Evolutionary conservation across 1,140 invertebrate genomes (phyloP).

Genomic region (Trialeurodes vaporariorum): DNA sequence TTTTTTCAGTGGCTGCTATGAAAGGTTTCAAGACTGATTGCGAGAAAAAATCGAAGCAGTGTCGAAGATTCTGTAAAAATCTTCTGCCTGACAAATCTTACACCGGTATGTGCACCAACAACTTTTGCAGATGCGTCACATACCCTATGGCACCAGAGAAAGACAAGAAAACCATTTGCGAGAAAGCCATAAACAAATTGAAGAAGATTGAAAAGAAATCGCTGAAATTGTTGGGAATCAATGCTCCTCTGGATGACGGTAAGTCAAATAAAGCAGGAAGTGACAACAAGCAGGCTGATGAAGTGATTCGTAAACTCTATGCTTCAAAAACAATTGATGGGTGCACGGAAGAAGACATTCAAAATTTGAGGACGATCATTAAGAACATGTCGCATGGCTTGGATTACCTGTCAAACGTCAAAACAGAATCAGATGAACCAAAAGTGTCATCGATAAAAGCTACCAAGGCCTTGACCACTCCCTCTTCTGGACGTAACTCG

Average conservation of each 20-base stretch:
- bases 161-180: neutral
- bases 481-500: too few species aligned
- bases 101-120: neutral
- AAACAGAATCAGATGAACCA: too few species aligned
- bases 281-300: neutral
- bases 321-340: neutral
- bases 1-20: neutral
- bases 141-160: neutral
- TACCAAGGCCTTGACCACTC: too few species aligned
- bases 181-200: neutral
- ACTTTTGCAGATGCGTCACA: neutral
- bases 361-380: neutral
- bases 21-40: neutral
- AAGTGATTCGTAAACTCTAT: neutral
- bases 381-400: neutral
- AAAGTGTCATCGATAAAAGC: too few species aligned
- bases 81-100: neutral
- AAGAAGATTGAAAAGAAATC: neutral
- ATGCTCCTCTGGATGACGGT: neutral
- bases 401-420: neutral
- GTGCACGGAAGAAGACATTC: neutral
- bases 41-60: neutral
- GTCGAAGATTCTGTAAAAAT: neutral
- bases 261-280: neutral
- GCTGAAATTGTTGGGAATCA: neutral